Evolutionary conservation across 2,113 vertebrate genomes (phyloP), one percentile per base, ranked within the genome.

Genomic region (Tetrax tetrax): DNA sequence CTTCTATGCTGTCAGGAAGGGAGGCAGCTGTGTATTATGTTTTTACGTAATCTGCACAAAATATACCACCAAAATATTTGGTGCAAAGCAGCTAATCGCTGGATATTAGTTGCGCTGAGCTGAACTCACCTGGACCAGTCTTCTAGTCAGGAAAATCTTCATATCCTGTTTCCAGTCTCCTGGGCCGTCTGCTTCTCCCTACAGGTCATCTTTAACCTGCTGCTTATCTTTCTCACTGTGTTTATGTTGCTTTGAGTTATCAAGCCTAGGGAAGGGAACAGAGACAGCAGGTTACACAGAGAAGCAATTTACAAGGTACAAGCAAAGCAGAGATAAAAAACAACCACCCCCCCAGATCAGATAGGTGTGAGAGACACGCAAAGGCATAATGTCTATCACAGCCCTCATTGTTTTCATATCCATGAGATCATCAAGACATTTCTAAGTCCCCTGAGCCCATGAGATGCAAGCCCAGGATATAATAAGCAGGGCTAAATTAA

Each of bases 401-500:
- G 74, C 41, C 68, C 65, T 70, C 68, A 72, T 71, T 91, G 81
- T 92, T 61, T 86, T 93, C 45, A 60, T 41, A 82, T 86, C 96
- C 48, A 35, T 23, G 59, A 80, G 24, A 87, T 84, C 76, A 77
- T 79, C 48, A 64, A 48, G 91, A 82, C 7, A 4, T 75, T 82
- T 91, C 79, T 56, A 54, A 74, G 65, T 91, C 66, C 65, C 83
- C 79, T 53, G 72, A 41, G 35, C 15, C 92, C 63, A 83, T 50
- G 41, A 86, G 17, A n/a, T 37, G 72, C 86, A 94, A 94, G 91
- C 57, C 87, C 48, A 81, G 38, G 74, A 69, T 87, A 28, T 57
- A 82, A 61, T 70, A 94, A 84, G 25, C 5, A 45, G 28, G 57
- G 87, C 68, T 89, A 92, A 95, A 93, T 72, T 94, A 93, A 90